Evolutionary conservation across 2,113 vertebrate genomes (phyloP).

Genomic region (Diadophis punctatus): DNA sequence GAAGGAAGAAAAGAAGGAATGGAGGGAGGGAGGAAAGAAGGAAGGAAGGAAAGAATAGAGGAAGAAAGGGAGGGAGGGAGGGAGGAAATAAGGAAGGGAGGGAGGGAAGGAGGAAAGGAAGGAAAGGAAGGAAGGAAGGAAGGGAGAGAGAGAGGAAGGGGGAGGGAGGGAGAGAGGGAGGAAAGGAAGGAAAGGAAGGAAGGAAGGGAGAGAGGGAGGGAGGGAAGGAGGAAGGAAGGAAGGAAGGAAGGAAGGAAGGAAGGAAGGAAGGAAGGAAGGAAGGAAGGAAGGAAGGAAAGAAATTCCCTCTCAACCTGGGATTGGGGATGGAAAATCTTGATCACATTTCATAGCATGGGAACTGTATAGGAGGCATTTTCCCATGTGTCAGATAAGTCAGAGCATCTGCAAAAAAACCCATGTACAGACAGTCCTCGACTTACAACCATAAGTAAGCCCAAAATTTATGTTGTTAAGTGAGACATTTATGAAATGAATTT

Average conservation of each 20-base stretch:
- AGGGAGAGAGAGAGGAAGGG: too few relatives aligned
- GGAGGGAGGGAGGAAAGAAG: neutral
- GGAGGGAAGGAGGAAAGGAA: too few relatives aligned
- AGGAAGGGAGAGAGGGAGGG: too few relatives aligned
- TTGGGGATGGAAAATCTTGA: neutral
- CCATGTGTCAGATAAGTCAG: neutral
- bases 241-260: too few relatives aligned
- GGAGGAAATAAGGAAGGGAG: too few relatives aligned
- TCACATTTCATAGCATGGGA: neutral
- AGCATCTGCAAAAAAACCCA: neutral
- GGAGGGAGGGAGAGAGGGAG: rapidly evolving
- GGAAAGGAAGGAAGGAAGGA: neutral
- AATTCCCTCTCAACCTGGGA: neutral
- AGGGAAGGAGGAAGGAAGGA: too few relatives aligned
- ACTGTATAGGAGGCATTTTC: neutral
- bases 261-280: neutral
- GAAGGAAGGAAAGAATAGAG: too few relatives aligned
- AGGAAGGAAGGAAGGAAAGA: neutral
- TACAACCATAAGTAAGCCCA: too few relatives aligned
- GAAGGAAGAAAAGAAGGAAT: rapidly evolving
- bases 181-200: rapidly evolving
- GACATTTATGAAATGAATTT: too few relatives aligned
- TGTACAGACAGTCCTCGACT: too few relatives aligned
- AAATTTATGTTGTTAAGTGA: too few relatives aligned
- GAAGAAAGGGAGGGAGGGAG: neutral